Conservation (phyloP, 1,140 invertebrate genomes). For the Harpegnathos saltator region DNA sequence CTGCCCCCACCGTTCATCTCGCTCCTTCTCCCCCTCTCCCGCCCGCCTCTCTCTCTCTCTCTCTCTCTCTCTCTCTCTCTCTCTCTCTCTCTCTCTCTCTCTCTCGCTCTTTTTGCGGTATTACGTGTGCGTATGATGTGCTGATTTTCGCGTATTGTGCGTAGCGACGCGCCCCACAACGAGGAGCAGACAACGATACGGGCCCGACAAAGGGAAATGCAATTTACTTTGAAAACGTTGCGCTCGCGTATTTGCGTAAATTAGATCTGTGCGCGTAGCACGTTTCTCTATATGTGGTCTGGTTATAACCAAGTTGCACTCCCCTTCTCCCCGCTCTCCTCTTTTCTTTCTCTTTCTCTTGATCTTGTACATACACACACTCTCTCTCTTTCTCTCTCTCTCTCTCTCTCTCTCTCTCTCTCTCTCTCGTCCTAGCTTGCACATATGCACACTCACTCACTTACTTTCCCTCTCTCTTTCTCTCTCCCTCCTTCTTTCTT, state of each 20-base stretch:
- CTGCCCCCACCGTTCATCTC: background rate
- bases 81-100: constrained; percentile 3
- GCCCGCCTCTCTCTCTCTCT: background rate
- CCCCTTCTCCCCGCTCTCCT: too few species aligned
- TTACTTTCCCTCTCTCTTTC: background rate
- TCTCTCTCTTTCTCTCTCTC: constrained; percentile 2
- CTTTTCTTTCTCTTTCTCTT: background rate
- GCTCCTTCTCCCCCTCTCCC: background rate
- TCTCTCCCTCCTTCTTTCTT: background rate
- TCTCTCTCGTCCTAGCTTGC: background rate
- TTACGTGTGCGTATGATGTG: background rate
- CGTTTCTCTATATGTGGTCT: constrained; percentile 54
- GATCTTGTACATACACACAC: too few species aligned
- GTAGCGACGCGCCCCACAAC: constrained; percentile 20
- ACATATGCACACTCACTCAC: too few species aligned
- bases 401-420: background rate
- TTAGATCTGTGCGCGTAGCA: constrained; percentile 58
- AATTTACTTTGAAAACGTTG: constrained; percentile 61
- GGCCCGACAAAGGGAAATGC: constrained; percentile 57
- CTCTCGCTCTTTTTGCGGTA: constrained; percentile 22
- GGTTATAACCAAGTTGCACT: constrained; percentile 40
- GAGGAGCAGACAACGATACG: constrained; percentile 50
- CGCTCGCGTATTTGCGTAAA: constrained; percentile 54
- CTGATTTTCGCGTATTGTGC: constrained; percentile 57
- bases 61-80: background rate